Evolutionary conservation across 1,140 invertebrate genomes (phyloP).

Genomic region (Pogonus chalceus): DNA sequence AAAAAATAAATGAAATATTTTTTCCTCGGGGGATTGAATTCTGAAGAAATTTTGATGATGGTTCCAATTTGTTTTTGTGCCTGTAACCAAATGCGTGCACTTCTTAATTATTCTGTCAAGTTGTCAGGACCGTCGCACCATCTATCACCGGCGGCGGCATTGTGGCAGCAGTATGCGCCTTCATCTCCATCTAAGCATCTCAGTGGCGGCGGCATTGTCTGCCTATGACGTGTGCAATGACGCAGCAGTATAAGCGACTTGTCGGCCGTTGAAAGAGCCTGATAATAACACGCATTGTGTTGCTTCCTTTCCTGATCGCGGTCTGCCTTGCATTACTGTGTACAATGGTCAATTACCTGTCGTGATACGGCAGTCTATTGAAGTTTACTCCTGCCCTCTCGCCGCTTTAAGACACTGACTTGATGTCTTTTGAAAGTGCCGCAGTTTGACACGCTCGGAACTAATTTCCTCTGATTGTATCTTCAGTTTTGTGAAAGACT

Average conservation of each 20-base stretch:
- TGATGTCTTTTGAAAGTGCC: background rate
- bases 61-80: background rate
- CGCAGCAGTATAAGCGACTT: slow-evolving; percentile 19
- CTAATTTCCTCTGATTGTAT: slow-evolving; percentile 21
- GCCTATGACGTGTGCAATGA: slow-evolving; percentile 24
- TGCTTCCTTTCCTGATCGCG: slow-evolving; percentile 23
- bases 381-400: background rate
- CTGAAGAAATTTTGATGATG: too few species aligned
- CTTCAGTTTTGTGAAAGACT: slow-evolving; percentile 14
- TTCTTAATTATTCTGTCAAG: slow-evolving; percentile 31
- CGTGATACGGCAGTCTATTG: slow-evolving; percentile 26
- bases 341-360: slow-evolving; percentile 31
- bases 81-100: background rate
- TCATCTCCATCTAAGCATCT: slow-evolving; percentile 2
- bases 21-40: too few species aligned
- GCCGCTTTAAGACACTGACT: background rate
- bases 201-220: slow-evolving; percentile 16
- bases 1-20: too few species aligned
- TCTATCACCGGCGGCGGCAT: slow-evolving; percentile 14
- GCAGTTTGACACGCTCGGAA: slow-evolving; percentile 12
- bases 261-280: slow-evolving; percentile 25
- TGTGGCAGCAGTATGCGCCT: background rate
- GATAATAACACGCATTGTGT: slow-evolving; percentile 29
- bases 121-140: slow-evolving; percentile 25
- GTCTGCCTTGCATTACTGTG: slow-evolving; percentile 14